These are phyloP conservation scores for Phoebastria nigripes DNA, from an alignment of 2,797 vertebrate genomes.

Conservation along the genomic window DNA sequence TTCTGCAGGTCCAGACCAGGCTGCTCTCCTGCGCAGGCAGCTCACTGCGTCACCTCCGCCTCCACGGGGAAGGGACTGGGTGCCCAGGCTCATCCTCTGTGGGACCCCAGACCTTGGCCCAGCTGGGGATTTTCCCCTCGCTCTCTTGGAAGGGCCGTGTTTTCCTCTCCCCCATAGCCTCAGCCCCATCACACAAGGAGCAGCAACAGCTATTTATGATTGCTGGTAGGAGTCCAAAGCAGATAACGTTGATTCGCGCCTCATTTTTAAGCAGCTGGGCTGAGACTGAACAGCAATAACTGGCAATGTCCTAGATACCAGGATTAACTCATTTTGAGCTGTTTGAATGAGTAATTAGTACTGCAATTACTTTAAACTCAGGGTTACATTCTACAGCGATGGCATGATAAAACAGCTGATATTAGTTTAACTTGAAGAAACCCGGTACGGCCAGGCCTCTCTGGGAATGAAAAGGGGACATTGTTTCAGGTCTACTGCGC, in stretches of 20 bases:
- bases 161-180: neutral
- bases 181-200: neutral
- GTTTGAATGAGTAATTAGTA: constrained; percentile 48
- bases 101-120: neutral
- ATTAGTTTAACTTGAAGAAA: constrained; percentile 50
- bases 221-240: neutral
- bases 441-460: neutral
- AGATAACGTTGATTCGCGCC: neutral
- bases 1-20: neutral
- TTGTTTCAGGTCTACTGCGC: constrained; percentile 20
- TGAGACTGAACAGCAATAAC: constrained; percentile 20
- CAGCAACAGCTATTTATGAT: neutral
- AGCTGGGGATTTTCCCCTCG: fast-evolving
- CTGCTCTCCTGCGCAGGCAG: neutral
- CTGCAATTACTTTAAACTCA: constrained; percentile 52
- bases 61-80: neutral
- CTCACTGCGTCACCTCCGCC: neutral
- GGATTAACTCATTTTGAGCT: constrained; percentile 49
- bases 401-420: constrained; percentile 33
- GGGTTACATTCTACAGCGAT: constrained; percentile 33
- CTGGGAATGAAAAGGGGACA: constrained; percentile 31
- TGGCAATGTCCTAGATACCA: neutral
- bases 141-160: fast-evolving
- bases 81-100: neutral
- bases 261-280: neutral